Percentiles rank a stretch among this genome's conserved stretches.
These are phyloP conservation scores for Calephelis perditalis DNA, from an alignment of 2,888 invertebrate species.

Conservation along the genomic window DNA sequence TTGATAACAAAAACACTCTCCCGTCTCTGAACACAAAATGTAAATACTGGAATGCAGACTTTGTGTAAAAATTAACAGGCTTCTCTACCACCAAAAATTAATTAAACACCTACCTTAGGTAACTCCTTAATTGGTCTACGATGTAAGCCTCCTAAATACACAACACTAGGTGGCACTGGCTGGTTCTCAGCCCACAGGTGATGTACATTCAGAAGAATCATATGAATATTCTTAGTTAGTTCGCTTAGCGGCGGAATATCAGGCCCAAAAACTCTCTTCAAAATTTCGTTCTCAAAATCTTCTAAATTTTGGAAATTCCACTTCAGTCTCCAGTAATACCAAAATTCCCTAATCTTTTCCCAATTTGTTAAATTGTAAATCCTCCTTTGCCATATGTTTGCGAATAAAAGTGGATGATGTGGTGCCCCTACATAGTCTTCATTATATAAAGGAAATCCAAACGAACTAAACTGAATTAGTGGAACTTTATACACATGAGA, in stretches of 20 bases:
- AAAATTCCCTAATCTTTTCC: slow-evolving; percentile 30
- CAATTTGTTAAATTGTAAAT: slow-evolving; percentile 32
- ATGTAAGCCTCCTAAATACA: slow-evolving; percentile 58
- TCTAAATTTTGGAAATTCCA: slow-evolving; percentile 16
- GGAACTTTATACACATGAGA: slow-evolving; percentile 44
- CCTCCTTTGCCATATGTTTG: slow-evolving; percentile 25
- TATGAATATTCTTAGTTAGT: slow-evolving; percentile 41
- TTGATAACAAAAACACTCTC: no score
- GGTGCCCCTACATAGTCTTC: slow-evolving; percentile 35
- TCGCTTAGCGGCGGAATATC: slow-evolving; percentile 33
- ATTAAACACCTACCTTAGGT: slow-evolving; percentile 31
- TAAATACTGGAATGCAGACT: no score
- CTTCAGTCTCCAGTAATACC: slow-evolving; percentile 18
- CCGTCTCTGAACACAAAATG: no score
- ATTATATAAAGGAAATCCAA: slow-evolving; percentile 28
- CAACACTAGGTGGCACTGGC: slow-evolving; percentile 51
- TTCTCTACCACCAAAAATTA: background rate
- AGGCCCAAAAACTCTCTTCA: slow-evolving; percentile 35
- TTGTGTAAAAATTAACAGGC: no score
- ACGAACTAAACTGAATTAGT: slow-evolving; percentile 44
- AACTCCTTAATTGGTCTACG: slow-evolving; percentile 41
- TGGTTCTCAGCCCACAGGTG: slow-evolving; percentile 45
- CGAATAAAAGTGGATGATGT: slow-evolving; percentile 37
- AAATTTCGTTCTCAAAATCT: slow-evolving; percentile 28
- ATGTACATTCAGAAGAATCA: slow-evolving; percentile 56